Evolutionary conservation across 2,888 invertebrate genomes (phyloP).

Genomic region (Tetrapedia diversipes): DNA sequence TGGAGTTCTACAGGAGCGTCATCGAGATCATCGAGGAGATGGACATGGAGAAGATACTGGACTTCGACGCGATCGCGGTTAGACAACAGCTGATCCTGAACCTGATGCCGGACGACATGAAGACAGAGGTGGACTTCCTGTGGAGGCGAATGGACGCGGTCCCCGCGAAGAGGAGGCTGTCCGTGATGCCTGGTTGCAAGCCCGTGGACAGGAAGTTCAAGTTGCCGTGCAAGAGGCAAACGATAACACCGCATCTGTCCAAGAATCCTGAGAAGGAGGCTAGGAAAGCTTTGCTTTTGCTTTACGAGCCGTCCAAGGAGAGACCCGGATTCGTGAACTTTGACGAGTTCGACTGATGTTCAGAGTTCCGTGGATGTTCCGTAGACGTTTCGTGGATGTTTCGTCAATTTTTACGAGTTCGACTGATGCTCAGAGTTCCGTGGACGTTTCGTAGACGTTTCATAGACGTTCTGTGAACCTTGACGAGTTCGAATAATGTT

Average conservation of each 20-base stretch:
- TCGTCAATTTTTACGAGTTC: neutral
- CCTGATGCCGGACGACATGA: constrained; percentile 82
- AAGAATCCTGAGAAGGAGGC: constrained; percentile 66
- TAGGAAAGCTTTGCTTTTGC: constrained; percentile 62
- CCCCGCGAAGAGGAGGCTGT: constrained; percentile 82
- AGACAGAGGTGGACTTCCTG: constrained; percentile 81
- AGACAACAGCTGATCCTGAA: constrained; percentile 82
- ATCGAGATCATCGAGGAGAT: constrained; percentile 79
- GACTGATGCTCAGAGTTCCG: too few relatives aligned
- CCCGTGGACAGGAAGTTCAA: constrained; percentile 70
- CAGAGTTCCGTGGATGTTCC: neutral
- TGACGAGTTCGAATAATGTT: too few relatives aligned
- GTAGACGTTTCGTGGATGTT: neutral
- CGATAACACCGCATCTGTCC: constrained; percentile 65
- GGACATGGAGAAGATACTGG: constrained; percentile 79
- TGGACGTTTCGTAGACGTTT: too few relatives aligned
- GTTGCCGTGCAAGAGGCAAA: constrained; percentile 66
- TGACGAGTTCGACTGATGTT: constrained; percentile 68
- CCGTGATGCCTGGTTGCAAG: constrained; percentile 83
- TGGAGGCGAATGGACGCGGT: constrained; percentile 83
- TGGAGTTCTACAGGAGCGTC: constrained; percentile 76
- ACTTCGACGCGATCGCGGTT: constrained; percentile 78
- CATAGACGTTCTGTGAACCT: too few relatives aligned
- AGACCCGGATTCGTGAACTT: constrained; percentile 74
- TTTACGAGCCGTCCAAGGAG: constrained; percentile 63